Base-by-base conservation (phyloP, 1,140 invertebrate genomes). In the Drosophila hydei region DNA sequence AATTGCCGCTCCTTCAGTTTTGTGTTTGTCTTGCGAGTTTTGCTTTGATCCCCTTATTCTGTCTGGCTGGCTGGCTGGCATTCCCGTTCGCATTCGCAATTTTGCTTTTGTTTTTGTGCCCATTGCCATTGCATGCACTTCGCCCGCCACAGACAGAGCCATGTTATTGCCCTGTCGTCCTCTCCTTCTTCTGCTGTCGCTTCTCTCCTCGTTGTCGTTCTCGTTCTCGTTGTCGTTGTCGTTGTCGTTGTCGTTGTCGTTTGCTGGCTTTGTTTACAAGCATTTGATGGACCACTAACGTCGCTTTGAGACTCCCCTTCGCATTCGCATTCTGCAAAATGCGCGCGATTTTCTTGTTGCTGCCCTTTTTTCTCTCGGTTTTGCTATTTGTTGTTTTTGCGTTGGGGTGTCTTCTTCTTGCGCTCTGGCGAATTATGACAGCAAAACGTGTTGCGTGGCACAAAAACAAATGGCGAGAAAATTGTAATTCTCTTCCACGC, bases 251-350 rank as follows among this genome's bases (percentile, higher is more conserved):
- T 38, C 30, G 25, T 56, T 27, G 63, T 76, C 73, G 65, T 87
- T 85, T 77, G 71, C 65, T 87, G 80, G 80, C 80, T 85, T 85
- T 85, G 80, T 85, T 85, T 85, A 85, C 80, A 85, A 85, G 80
- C 81, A 77, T 87, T 80, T 85, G 81, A 85, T 85, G 77, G 81
- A 85, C 81, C 81, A 81, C 81, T 77, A 87, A 85, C 70, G 75
- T 72, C 74, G 77, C 74, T 80, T 79, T 84, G 71, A 60, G 51
- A 59, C 56, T 77, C 73, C 69, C 64, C 72, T 73, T 38, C 51
- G 33, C 38, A 42, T 42, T 33, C 43, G 43, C 14, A 42, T 56
- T 56, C 54, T 56, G 54, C 51, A 72, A 27, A 67, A 52, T 84
- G 79, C 79, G 79, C 81, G 77, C 75, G 79, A 73, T 67, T 84